Conservation (phyloP, 1,140 invertebrate species). For the Drosophila asahinai region DNA sequence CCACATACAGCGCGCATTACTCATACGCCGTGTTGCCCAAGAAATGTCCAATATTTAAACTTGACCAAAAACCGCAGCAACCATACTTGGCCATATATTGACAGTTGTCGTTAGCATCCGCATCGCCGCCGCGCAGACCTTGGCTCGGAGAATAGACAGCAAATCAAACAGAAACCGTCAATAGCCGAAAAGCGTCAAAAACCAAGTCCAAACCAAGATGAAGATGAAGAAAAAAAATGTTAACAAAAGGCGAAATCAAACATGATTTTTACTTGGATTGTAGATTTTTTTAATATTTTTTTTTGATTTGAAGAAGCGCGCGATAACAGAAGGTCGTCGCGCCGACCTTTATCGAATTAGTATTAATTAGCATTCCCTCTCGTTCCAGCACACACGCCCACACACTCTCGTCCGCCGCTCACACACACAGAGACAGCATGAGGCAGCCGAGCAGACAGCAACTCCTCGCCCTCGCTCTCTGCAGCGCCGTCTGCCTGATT, state of each 20-base stretch:
- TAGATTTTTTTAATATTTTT: neutral
- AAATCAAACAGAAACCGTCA: conserved; percentile 22
- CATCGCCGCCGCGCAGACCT: conserved; percentile 24
- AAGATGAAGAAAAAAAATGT: neutral
- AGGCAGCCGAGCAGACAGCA: conserved; percentile 69
- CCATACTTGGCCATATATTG: conserved; percentile 34
- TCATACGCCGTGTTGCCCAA: conserved; percentile 65
- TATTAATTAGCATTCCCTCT: conserved; percentile 44
- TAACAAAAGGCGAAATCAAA: conserved; percentile 15
- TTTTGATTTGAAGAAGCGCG: conserved; percentile 1
- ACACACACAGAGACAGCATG: conserved; percentile 55
- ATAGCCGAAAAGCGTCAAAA: neutral
- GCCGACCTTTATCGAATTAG: conserved; percentile 33
- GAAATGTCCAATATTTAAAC: conserved; percentile 69
- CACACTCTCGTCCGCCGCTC: neutral
- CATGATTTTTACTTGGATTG: conserved; percentile 8
- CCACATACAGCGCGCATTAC: conserved; percentile 55
- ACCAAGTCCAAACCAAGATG: too few species aligned
- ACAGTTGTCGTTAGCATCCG: conserved; percentile 48
- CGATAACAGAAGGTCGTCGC: conserved; percentile 25
- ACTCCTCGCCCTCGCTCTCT: conserved; percentile 57
- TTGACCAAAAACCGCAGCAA: conserved; percentile 40
- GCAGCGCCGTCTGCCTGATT: conserved; percentile 67
- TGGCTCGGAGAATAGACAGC: conserved; percentile 35
- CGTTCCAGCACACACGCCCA: conserved; percentile 25